phyloP scores from a whole-genome alignment of 2,797 vertebrate genomes.

The Podargus strigoides region DNA sequence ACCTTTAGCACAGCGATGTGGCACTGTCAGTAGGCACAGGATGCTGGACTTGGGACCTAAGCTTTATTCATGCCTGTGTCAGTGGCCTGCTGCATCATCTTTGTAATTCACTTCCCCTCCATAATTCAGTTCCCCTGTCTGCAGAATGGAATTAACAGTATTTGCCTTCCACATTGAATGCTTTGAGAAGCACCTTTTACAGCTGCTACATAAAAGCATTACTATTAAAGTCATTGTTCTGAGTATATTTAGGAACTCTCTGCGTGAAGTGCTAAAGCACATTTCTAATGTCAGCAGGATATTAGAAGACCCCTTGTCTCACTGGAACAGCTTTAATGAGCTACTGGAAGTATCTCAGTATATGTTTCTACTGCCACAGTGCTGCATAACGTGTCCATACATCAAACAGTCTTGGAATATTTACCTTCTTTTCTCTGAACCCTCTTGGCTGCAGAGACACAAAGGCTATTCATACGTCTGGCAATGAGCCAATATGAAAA shows the following conservation, averaged over 20 bases:
- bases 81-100: background rate
- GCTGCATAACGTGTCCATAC: slow-evolving; percentile 5
- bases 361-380: background rate
- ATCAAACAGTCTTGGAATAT: slow-evolving; percentile 32
- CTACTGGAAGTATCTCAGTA: slow-evolving; percentile 10
- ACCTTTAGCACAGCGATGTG: background rate
- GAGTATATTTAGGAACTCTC: slow-evolving; percentile 18
- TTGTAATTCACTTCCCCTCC: background rate
- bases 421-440: slow-evolving; percentile 12
- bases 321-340: slow-evolving; percentile 42
- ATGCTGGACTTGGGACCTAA: background rate
- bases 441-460: background rate
- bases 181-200: background rate
- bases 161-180: background rate
- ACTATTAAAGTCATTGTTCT: slow-evolving; percentile 1
- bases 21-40: background rate
- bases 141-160: background rate
- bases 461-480: slow-evolving; percentile 1
- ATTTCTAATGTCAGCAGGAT: slow-evolving; percentile 31
- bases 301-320: slow-evolving; percentile 34
- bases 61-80: background rate
- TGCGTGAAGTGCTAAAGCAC: slow-evolving; percentile 8
- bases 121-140: background rate
- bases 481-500: background rate
- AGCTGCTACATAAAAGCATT: background rate